Base-by-base conservation (phyloP, 2,797 vertebrate genomes). In the Aeoliscus strigatus region DNA sequence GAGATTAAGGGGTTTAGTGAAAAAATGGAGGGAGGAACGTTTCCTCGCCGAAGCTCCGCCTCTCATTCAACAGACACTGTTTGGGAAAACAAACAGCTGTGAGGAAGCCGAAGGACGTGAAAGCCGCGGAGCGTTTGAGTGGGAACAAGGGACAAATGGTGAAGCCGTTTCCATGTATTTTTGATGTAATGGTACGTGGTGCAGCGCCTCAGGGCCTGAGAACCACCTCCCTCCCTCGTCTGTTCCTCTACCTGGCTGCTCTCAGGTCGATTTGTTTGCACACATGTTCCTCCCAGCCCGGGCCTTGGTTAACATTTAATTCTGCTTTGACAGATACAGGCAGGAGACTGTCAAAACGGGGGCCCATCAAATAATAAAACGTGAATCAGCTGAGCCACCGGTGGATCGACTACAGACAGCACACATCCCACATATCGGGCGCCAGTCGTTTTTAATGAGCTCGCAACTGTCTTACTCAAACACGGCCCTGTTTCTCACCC, bases 271-370 rank as follows among this genome's bases (percentile, higher is more conserved):
- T 70, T 69, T 79, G 76, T 80, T 79, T 78, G 74, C 65, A 35
- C 77, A 77, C 69, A 51, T 74, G 65, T 71, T 73, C 39, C 74
- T 50, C 39, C 44, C 48, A 1, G 55, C 28, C 55, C 1, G 62
- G 48, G 68, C 64, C 74, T 55, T 42, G 72, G 68, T 82, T 82
- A 79, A 85, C 79, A 75, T 85, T 83, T 80, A 66, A 86, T 85
- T 42, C 75, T 40, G 60, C 59, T 59, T 54, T 45, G 73, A 73
- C 77, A 59, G 60, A 73, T 42, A 61, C 67, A 66, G 77, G 61
- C 75, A 77, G 66, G 61, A 71, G 72, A 68, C 70, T 72, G 76
- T 74, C 73, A 75, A 66, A 76, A 66, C 36, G 28, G 1, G n/a
- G 16, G 57, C 54, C 55, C 75, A 60, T 82, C 70, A 78, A 71